These are phyloP conservation scores for Plutella xylostella DNA, from an alignment of 2,888 invertebrate species.

Conservation along the genomic window DNA sequence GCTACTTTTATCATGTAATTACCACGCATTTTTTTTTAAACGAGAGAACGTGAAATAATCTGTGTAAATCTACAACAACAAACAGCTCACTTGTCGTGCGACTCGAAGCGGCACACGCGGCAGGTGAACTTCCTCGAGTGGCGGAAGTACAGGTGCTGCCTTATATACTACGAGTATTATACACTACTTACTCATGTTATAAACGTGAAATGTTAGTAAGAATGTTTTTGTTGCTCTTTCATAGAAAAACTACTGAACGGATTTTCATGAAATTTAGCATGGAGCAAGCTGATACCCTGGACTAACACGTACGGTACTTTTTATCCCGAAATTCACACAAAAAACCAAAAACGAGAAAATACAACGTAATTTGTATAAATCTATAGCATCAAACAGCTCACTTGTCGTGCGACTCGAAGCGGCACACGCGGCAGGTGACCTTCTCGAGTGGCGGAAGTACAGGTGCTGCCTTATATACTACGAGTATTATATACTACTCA, in stretches of 20 bases:
- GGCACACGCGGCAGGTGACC: constrained; percentile 4
- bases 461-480: too few species aligned
- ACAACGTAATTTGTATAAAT: not conserved
- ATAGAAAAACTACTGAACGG: not conserved
- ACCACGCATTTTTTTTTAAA: not conserved
- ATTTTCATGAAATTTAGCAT: not conserved
- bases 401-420: constrained; percentile 6
- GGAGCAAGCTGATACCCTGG: not conserved
- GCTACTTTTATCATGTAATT: not conserved
- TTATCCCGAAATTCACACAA: not conserved
- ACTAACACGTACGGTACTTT: not conserved
- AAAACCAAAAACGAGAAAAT: not conserved
- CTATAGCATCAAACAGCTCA: not conserved
- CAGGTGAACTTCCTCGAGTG: constrained; percentile 6
- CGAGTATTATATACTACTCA: too few species aligned
- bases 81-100: constrained; percentile 3
- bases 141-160: too few species aligned
- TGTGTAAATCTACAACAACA: not conserved
- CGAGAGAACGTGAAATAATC: not conserved
- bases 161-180: too few species aligned
- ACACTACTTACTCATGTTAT: too few species aligned
- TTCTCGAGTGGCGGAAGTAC: constrained; percentile 6
- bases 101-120: constrained; percentile 4
- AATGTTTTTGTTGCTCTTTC: not conserved
- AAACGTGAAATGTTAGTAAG: too few species aligned